These are phyloP conservation scores for Dorcus hopei DNA, from an alignment of 2,888 invertebrate species.

Conservation along the genomic window DNA sequence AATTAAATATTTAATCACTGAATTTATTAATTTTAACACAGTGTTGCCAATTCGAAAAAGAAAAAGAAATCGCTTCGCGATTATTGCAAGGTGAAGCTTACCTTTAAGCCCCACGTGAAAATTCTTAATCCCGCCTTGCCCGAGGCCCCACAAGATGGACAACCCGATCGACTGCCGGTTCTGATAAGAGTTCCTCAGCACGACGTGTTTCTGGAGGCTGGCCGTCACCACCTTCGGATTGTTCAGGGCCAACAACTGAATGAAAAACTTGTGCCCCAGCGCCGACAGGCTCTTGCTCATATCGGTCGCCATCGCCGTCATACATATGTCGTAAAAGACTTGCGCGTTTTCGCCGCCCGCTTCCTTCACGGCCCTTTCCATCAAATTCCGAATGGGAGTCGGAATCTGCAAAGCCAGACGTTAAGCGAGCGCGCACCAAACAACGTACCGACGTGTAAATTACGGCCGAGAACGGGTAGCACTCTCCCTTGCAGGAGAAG, in stretches of 20 bases:
- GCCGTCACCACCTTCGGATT: constrained; percentile 62
- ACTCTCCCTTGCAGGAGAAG: constrained; percentile 55
- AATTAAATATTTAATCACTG: no score
- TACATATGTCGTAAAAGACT: constrained; percentile 67
- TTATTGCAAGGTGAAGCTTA: constrained; percentile 35
- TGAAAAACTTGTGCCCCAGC: constrained; percentile 66
- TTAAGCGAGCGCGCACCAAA: background rate
- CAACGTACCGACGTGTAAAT: constrained; percentile 19
- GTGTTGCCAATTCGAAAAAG: background rate
- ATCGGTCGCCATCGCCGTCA: constrained; percentile 69
- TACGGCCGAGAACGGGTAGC: constrained; percentile 57
- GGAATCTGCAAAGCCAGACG: constrained; percentile 37
- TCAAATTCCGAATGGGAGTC: constrained; percentile 40
- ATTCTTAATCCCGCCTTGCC: constrained; percentile 66
- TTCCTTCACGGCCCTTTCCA: constrained; percentile 55
- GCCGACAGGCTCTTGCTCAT: constrained; percentile 66
- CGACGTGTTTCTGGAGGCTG: constrained; percentile 62
- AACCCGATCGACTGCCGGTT: constrained; percentile 71
- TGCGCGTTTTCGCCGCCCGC: constrained; percentile 63
- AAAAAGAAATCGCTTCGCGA: no score
- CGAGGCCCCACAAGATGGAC: constrained; percentile 73
- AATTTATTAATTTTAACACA: no score
- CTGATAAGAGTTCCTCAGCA: constrained; percentile 70
- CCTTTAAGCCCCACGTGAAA: constrained; percentile 66
- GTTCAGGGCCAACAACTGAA: constrained; percentile 66